These are phyloP conservation scores for Hippopotamus amphibius DNA, from an alignment of 2,113 vertebrate genomes.

Conservation along the genomic window DNA sequence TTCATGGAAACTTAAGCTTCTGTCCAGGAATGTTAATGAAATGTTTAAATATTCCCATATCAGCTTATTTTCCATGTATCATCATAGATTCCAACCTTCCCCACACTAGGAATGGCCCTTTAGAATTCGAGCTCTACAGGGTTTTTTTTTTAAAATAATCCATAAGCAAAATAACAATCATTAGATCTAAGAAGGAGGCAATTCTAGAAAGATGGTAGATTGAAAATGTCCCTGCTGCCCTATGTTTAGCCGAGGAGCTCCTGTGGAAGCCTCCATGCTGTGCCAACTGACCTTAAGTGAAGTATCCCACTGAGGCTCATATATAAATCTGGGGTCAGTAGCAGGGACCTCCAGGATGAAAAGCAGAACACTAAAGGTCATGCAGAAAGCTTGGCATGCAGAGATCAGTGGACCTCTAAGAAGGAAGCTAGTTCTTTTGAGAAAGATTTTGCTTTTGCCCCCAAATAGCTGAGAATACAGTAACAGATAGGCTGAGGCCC, in stretches of 20 bases:
- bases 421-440: background rate
- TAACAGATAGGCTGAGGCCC: background rate
- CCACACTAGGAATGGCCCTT: background rate
- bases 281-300: background rate
- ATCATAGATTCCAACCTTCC: background rate
- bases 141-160: background rate
- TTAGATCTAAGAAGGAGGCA: background rate
- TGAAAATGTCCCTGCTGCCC: background rate
- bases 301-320: accelerated
- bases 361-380: background rate
- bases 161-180: background rate
- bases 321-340: background rate
- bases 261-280: background rate
- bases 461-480: background rate
- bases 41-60: background rate
- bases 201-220: background rate
- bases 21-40: background rate
- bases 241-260: background rate
- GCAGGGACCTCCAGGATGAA: background rate
- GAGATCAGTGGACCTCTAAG: background rate
- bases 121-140: background rate
- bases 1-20: background rate
- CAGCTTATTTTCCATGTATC: background rate
- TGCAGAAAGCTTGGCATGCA: background rate
- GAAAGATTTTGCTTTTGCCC: background rate